These are phyloP conservation scores for Thinocorus orbignyianus DNA, from an alignment of 2,113 vertebrate genomes.

Conservation along the genomic window DNA sequence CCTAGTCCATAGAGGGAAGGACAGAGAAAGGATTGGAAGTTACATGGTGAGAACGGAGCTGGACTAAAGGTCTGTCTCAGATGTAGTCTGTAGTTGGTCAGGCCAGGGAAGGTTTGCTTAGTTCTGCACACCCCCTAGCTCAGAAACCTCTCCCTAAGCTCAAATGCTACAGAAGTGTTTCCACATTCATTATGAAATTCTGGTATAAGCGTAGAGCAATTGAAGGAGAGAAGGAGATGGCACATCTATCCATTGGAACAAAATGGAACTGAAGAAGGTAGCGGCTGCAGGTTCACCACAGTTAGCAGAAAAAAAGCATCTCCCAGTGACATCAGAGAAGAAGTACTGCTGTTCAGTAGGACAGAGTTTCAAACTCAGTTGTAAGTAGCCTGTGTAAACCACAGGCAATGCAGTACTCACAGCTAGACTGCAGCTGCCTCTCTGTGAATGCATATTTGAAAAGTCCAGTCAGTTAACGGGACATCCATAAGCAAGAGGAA, in stretches of 20 bases:
- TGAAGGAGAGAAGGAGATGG: background rate
- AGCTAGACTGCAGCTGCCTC: background rate
- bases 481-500: background rate
- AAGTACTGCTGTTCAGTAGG: background rate
- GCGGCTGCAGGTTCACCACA: background rate
- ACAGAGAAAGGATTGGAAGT: background rate
- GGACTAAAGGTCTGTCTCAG: background rate
- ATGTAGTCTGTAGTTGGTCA: background rate
- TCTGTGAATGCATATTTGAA: background rate
- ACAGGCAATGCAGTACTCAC: background rate
- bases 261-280: background rate
- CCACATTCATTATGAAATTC: background rate
- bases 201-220: background rate
- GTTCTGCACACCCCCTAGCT: background rate
- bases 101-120: background rate
- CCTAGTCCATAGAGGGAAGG: background rate
- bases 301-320: background rate
- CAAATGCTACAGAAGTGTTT: background rate
- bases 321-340: background rate
- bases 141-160: background rate
- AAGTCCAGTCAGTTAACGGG: background rate
- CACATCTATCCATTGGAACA: background rate
- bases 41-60: background rate
- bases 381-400: background rate
- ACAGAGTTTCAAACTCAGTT: background rate